Evolutionary conservation across 2,888 invertebrate genomes (phyloP), one percentile per base, ranked within the genome.

Genomic region (Coelinius sp.): DNA sequence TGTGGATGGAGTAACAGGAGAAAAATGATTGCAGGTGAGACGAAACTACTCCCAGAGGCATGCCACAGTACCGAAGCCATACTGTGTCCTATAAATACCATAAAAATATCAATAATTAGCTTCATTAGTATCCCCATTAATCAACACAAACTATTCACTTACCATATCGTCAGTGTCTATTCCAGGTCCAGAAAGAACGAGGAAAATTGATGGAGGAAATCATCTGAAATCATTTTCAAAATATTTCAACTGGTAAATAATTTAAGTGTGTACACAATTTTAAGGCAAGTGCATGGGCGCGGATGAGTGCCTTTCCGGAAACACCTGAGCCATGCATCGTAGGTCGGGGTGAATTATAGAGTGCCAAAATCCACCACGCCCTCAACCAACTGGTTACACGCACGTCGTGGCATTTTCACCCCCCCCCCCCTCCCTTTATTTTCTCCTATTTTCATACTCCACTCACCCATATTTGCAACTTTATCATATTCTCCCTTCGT

Each of bases 31-130:
- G 92, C 82, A 75, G 81, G 92, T 90, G 92, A 91, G 89, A 93
- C 92, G 90, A 93, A 92, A 91, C 92, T 91, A 91, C 92, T 92
- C 91, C 93, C 92, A 92, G 93, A 93, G 92, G 91, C 92, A 92
- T 93, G 93, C 93, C 93, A 92, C 91, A 92, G 91, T 93, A 91
- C 92, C 91, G 93, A 92, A 92, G 93, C 93, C 94, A 94, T 94
- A 91, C 92, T 94, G 93, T 92, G 91, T 92, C 94, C 94, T 94
- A 87, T 17, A 80, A 89, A 49, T 49, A 49, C 87, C 73, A 81
- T 75, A 79, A 72, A 74, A 76, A 73, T 73, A 69, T 76, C 44
- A 20, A 52, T 46, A 41, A 62, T 68, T 14, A 49, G 46, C 8
- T 17, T 20, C 46, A 49, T 20, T 20, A 17, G 8, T 31, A 8